Percentiles rank a stretch among this genome's conserved stretches.
These are phyloP conservation scores for Protaetia brevitarsis DNA, from an alignment of 1,140 invertebrate species.

Conservation along the genomic window DNA sequence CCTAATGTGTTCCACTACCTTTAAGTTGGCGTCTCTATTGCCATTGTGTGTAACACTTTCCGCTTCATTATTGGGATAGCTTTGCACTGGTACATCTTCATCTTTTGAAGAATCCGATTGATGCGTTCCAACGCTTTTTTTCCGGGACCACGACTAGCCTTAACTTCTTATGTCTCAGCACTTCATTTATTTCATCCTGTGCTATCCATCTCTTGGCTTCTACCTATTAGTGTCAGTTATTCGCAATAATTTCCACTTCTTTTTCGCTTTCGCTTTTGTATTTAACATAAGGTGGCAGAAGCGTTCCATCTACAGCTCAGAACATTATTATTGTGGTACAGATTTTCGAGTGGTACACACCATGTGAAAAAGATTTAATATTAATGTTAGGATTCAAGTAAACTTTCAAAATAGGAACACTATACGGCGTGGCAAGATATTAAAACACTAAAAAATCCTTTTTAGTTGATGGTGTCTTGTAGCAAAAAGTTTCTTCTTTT, in stretches of 20 bases:
- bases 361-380: conserved; percentile 37
- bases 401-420: no score
- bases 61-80: not conserved
- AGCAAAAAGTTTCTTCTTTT: no score
- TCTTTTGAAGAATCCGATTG: not conserved
- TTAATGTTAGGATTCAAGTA: no score
- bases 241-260: conserved; percentile 2
- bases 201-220: not conserved
- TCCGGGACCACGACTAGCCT: conserved; percentile 5
- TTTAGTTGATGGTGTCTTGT: no score
- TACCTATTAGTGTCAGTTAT: conserved; percentile 1
- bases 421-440: no score
- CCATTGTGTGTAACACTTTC: not conserved
- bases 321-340: conserved; percentile 15
- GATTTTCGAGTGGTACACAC: conserved; percentile 6
- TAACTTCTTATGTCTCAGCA: not conserved
- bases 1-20: not conserved
- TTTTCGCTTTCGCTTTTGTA: conserved; percentile 14
- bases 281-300: conserved; percentile 18
- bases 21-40: not conserved
- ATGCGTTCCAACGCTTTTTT: not conserved
- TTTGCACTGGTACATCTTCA: not conserved
- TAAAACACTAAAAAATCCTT: no score
- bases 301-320: not conserved
- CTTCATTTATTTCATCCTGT: conserved; percentile 7